Evolutionary conservation across 2,797 vertebrate species (phyloP).

Genomic region (Tapera naevia): DNA sequence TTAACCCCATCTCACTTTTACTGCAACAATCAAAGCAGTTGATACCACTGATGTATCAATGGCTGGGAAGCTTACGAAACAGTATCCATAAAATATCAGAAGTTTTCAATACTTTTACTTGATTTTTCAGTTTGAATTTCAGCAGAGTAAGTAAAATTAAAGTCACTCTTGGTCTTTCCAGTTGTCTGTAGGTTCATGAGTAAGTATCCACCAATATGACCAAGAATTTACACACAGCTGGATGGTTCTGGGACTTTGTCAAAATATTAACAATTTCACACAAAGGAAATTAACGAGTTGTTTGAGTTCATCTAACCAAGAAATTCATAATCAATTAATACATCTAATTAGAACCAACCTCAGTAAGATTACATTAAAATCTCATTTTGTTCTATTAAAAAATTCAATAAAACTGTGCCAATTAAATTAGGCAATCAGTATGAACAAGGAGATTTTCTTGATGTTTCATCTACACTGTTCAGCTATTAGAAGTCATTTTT

Average conservation of each 20-base stretch:
- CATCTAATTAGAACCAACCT: conserved; percentile 67
- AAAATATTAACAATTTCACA: conserved; percentile 24
- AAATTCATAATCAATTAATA: conserved; percentile 76
- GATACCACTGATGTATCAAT: neutral
- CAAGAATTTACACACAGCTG: conserved; percentile 20
- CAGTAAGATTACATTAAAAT: conserved; percentile 76
- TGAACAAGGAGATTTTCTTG: conserved; percentile 67
- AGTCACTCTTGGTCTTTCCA: neutral
- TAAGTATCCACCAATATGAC: neutral
- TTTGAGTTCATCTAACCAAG: conserved; percentile 31
- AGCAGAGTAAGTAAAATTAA: neutral
- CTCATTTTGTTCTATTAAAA: conserved; percentile 77
- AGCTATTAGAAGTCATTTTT: conserved; percentile 67
- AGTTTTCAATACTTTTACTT: neutral
- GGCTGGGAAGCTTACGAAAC: neutral
- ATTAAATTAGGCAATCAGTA: conserved; percentile 70
- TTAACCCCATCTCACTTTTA: neutral
- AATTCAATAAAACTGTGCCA: conserved; percentile 72
- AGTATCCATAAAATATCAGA: neutral
- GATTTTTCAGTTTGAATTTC: neutral
- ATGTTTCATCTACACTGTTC: conserved; percentile 56
- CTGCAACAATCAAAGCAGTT: neutral
- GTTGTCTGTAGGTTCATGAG: neutral
- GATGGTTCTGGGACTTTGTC: conserved; percentile 31
- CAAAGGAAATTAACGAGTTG: conserved; percentile 64